Evolutionary conservation across 1,140 invertebrate genomes (phyloP).

Genomic region (Centruroides vittatus): DNA sequence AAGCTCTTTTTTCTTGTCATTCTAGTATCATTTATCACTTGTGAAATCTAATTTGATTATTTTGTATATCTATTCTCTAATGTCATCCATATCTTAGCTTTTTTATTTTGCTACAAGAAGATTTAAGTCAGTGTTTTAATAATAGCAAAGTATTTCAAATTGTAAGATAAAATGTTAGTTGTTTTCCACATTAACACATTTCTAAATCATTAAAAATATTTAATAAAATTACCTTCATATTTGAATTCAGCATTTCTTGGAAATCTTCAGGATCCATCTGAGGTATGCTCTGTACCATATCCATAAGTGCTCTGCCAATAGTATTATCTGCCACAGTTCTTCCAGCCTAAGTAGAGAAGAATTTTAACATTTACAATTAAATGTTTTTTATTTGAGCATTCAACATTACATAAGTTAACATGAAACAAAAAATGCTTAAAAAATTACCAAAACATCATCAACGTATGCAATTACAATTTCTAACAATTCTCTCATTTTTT

Average conservation of each 20-base stretch:
- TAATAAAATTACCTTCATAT: constrained; percentile 54
- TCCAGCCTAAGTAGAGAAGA: constrained; percentile 25
- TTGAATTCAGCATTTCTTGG: constrained; percentile 87
- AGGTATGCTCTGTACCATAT: constrained; percentile 40
- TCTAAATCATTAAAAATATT: background rate
- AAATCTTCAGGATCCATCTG: constrained; percentile 80
- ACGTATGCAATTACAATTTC: constrained; percentile 73
- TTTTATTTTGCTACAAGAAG: too few species aligned
- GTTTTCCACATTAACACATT: constrained; percentile 8
- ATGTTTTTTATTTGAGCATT: too few species aligned
- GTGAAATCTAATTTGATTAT: too few species aligned
- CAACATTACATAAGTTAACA: background rate
- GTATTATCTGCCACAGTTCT: constrained; percentile 41
- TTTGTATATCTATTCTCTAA: too few species aligned
- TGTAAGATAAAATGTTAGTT: constrained; percentile 11
- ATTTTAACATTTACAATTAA: too few species aligned
- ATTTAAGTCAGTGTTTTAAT: too few species aligned
- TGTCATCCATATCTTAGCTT: too few species aligned
- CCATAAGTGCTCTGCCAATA: constrained; percentile 20
- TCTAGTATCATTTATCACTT: too few species aligned
- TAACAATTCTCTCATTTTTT: constrained; percentile 55
- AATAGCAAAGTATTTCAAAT: background rate
- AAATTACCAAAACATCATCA: constrained; percentile 46
- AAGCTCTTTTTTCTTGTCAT: too few species aligned
- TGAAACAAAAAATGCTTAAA: constrained; percentile 23